A percentile compares a stretch with the other conserved stretches of the same genome.
Conservation (phyloP, 2,888 invertebrate species). For the Agonopterix heracliana region DNA sequence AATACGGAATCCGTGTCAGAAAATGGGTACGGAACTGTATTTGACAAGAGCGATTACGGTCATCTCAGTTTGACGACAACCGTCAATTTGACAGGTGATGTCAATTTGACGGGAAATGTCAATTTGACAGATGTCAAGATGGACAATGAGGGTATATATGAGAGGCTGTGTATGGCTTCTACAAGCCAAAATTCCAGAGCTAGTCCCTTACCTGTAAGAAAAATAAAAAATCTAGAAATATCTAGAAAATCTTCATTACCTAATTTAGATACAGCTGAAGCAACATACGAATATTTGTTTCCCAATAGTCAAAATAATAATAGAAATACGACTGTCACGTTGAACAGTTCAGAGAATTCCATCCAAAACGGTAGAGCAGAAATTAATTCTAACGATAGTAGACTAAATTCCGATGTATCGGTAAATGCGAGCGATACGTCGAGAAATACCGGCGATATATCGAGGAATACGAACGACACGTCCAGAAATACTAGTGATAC, state of each 20-base stretch:
- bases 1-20: slow-evolving; percentile 46
- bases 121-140: slow-evolving; percentile 31
- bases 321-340: slow-evolving; percentile 5
- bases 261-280: slow-evolving; percentile 48
- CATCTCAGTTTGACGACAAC: slow-evolving; percentile 64
- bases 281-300: slow-evolving; percentile 57
- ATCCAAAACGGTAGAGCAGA: background rate
- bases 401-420: background rate
- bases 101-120: slow-evolving; percentile 23
- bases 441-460: background rate
- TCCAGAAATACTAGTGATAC: background rate
- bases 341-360: background rate
- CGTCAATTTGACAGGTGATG: slow-evolving; percentile 40
- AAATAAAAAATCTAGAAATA: slow-evolving; percentile 40
- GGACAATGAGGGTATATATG: slow-evolving; percentile 42
- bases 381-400: background rate
- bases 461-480: background rate
- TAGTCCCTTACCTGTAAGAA: slow-evolving; percentile 35
- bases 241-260: slow-evolving; percentile 55
- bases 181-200: slow-evolving; percentile 33
- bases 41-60: slow-evolving; percentile 51
- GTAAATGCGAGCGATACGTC: background rate
- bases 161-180: slow-evolving; percentile 57
- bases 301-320: slow-evolving; percentile 33
- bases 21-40: slow-evolving; percentile 55